Percentiles rank a stretch among this genome's conserved stretches.
Conservation (phyloP, 2,888 invertebrate genomes). For the Cactoblastis cactorum region DNA sequence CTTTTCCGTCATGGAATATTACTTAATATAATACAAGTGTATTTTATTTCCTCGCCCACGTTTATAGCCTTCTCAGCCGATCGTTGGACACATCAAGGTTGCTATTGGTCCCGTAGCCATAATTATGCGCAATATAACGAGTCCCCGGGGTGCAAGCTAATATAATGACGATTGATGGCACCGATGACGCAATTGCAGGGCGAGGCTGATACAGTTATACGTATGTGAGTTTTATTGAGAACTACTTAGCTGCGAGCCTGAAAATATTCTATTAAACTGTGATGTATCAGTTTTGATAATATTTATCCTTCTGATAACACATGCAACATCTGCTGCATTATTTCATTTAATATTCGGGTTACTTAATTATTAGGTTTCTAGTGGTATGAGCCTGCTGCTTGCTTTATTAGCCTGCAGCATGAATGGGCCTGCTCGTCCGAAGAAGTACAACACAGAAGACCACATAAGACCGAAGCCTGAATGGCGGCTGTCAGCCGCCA, state of each 20-base stretch:
- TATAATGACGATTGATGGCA: constrained; percentile 2
- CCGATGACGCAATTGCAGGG: neutral
- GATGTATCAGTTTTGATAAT: no score
- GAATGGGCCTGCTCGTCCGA: no score
- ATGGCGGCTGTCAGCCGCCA: no score
- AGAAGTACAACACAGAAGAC: no score
- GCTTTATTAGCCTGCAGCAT: no score
- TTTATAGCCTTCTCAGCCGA: neutral
- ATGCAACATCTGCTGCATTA: no score
- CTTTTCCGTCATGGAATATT: neutral
- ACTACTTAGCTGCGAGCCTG: neutral
- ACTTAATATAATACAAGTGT: neutral
- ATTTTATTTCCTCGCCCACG: no score
- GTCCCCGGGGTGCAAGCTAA: constrained; percentile 4
- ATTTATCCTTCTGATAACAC: no score
- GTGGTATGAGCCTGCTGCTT: no score
- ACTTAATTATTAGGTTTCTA: no score
- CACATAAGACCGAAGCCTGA: no score
- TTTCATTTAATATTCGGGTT: no score
- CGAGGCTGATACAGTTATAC: neutral
- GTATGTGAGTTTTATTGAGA: neutral
- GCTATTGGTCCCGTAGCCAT: neutral
- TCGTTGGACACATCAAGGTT: neutral
- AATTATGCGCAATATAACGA: constrained; percentile 3
- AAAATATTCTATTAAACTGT: neutral